Base-by-base conservation (phyloP, 2,113 vertebrate species). In the Triplophysa dalaica region DNA sequence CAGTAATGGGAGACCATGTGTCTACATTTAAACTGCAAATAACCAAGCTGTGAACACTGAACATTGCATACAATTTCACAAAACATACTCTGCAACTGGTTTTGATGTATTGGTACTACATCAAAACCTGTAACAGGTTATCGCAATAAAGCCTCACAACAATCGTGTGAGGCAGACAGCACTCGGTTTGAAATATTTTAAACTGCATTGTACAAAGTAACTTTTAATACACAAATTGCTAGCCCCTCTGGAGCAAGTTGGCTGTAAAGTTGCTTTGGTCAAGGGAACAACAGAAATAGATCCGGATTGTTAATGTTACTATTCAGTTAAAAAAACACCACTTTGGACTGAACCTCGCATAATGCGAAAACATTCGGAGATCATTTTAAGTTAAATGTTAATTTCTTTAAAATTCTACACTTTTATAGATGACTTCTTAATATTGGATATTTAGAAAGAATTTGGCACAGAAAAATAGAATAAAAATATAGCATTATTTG, bases 1-100 rank as follows among this genome's bases (percentile, higher is more conserved):
- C 84, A 90, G 85, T 81, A 68, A 82, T 87, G 86, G 82, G 65
- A 85, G 78, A 87, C 65, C 84, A 82, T 29, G 58, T 88, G 86
- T 86, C 67, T 79, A 86, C 84, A 89, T 86, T 80, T 75, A 82
- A 50, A 79, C 79, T 86, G 83, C 86, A 86, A 85, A 81, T 85
- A 66, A 82, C 24, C 83, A 79, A 90, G 84, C 62, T 70, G 88
- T 87, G 86, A 77, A 77, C 75, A 89, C 75, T 87, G 61, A 83
- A 87, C 65, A 87, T 61, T 79, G 73, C 73, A 75, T 75, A 63
- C 43, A 3, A 77, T 77, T 65, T 77, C 61, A 77, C 75, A 77
- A 77, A 65, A 77, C 73, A 77, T 11, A 70, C 60, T 75, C 26
- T 8, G 70, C 68, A 83, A 33, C 48, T 26, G 54, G 22, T 69